Base-by-base conservation (phyloP, 2,113 vertebrate species). In the Paedocypris sp. region DNA sequence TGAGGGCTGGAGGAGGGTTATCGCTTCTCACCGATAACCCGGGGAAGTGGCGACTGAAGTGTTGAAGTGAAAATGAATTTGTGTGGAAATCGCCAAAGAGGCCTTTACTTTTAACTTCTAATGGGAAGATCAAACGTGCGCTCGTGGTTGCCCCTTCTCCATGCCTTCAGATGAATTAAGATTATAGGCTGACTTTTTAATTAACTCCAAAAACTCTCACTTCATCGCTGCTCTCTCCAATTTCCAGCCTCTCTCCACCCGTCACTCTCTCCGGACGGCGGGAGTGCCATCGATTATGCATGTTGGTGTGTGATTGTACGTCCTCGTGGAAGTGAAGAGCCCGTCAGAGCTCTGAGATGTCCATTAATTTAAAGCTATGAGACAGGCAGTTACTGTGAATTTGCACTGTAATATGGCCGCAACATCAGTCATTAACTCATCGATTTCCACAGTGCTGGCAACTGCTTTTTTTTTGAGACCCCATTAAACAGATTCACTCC, bases 61-160 rank as follows among this genome's bases (percentile, higher is more conserved):
- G 33, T 39, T 13, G 38, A 38, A 48, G 48, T 64, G 38, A n/a
- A 67, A 72, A 72, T 64, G 33, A 72, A 74, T 69, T 72, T 39
- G 60, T 66, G 60, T 19, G n/a, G 23, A 68, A 72, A 60, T 69
- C 8, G 60, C 66, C 66, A 58, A 58, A 72, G 69, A 69, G 62
- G 53, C 36, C 60, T 64, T n/a, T 56, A 72, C 63, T 69, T 74
- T 72, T 67, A 69, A 71, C 60, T 74, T 72, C 69, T 72, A 74
- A 74, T 74, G 66, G 69, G 54, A 61, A 69, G 69, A 72, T 74
- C 66, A 72, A 71, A 74, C 48, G 63, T 61, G 60, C 41, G 46
- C 57, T 57, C 38, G 33, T 62, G 28, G 63, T 32, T 50, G 29
- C 26, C 31, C 47, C 13, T 35, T 48, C 63, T 53, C 19, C 18